phyloP scores from a whole-genome alignment of 2,113 vertebrate genomes.

The Diglossa brunneiventris region DNA sequence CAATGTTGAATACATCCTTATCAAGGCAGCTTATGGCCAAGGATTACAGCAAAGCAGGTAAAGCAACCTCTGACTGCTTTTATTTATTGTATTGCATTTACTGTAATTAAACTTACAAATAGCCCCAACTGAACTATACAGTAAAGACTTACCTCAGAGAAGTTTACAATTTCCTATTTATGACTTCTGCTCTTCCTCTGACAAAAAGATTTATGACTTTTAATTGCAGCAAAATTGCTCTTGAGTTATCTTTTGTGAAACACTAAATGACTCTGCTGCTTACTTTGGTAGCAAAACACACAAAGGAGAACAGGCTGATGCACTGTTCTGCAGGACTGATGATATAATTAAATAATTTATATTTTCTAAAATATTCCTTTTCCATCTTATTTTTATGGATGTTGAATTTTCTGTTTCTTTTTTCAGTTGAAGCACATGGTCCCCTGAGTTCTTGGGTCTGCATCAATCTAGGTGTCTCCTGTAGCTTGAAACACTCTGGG shows the following conservation, averaged over 20 bases:
- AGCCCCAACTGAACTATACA: background rate
- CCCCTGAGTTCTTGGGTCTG: background rate
- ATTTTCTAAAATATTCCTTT: background rate
- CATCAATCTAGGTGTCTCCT: background rate
- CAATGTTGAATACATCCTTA: conserved; percentile 85
- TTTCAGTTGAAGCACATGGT: background rate
- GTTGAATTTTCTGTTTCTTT: background rate
- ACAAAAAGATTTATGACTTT: background rate
- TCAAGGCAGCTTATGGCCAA: conserved; percentile 90
- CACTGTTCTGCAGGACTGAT: background rate
- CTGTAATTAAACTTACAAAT: background rate
- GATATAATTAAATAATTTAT: background rate
- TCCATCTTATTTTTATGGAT: background rate
- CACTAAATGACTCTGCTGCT: background rate
- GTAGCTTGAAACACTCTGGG: background rate
- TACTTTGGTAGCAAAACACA: background rate
- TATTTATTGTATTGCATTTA: background rate
- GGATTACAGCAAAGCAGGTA: conserved; percentile 93
- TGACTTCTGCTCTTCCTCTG: background rate
- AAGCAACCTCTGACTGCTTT: background rate
- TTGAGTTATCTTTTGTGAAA: background rate
- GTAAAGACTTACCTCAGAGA: background rate
- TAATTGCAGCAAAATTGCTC: background rate
- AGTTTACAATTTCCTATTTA: background rate
- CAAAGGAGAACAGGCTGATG: background rate